A percentile compares a stretch with the other conserved stretches of the same genome.
These are phyloP conservation scores for Hypomecis atomaria DNA, from an alignment of 2,888 invertebrate genomes.

Conservation along the genomic window DNA sequence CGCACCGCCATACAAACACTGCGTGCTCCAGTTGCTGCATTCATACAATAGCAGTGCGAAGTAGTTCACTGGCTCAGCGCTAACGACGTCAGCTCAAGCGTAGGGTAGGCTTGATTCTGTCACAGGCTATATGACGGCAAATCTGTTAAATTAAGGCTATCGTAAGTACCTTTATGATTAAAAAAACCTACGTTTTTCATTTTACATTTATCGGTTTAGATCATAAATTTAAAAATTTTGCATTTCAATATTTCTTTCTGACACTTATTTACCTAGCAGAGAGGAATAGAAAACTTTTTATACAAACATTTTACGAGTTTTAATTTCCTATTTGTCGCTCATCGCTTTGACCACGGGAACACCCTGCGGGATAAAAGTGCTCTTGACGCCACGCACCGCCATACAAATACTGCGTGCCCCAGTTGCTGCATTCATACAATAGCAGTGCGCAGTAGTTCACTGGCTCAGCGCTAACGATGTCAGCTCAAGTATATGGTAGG, in stretches of 20 bases:
- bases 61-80: slow-evolving; percentile 55
- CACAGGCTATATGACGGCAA: too few species aligned
- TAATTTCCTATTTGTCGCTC: slow-evolving; percentile 1
- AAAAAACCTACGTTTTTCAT: too few species aligned
- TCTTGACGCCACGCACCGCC: slow-evolving; percentile 55
- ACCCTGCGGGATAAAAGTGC: slow-evolving; percentile 40
- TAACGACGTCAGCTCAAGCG: slow-evolving; percentile 55
- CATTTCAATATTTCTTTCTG: too few species aligned
- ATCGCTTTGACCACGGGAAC: slow-evolving; percentile 4
- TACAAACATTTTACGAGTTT: too few species aligned
- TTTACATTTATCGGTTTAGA: too few species aligned
- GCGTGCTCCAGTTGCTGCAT: slow-evolving; percentile 67
- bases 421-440: slow-evolving; percentile 62
- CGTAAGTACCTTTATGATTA: too few species aligned
- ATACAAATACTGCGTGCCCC: slow-evolving; percentile 68
- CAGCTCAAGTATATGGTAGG: slow-evolving; percentile 34
- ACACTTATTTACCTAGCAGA: too few species aligned
- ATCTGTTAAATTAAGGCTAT: too few species aligned
- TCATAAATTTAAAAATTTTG: too few species aligned
- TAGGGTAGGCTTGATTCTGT: slow-evolving; percentile 30
- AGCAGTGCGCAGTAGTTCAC: slow-evolving; percentile 56
- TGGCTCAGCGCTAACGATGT: slow-evolving; percentile 59
- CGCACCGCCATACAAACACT: slow-evolving; percentile 63
- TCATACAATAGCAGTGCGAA: slow-evolving; percentile 58
- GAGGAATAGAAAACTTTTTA: too few species aligned